These are phyloP conservation scores for Malacoraja senta DNA, from an alignment of 2,797 vertebrate genomes.

Conservation along the genomic window DNA sequence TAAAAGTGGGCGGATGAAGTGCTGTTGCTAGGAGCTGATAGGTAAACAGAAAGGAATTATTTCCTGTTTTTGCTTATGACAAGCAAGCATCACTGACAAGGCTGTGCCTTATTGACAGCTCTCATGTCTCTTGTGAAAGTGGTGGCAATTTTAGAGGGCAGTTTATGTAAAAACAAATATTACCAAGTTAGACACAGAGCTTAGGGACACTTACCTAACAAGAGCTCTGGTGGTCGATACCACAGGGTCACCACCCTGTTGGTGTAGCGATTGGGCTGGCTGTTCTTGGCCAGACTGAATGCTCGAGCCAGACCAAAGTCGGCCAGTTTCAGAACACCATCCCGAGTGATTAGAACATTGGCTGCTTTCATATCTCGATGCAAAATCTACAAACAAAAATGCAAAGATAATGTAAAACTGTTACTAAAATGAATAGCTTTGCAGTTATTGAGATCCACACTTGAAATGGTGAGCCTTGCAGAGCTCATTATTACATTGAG, in stretches of 20 bases:
- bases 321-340: slow-evolving; percentile 87
- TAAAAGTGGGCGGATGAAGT: not conserved
- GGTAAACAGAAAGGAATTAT: no score
- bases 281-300: slow-evolving; percentile 94
- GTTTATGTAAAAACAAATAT: no score
- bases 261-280: slow-evolving; percentile 94
- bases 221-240: slow-evolving; percentile 90
- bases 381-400: slow-evolving; percentile 68
- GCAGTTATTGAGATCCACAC: not conserved
- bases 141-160: no score
- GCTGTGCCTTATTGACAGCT: no score
- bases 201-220: slow-evolving; percentile 66
- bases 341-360: slow-evolving; percentile 89
- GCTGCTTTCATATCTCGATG: slow-evolving; percentile 97
- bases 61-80: no score
- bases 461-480: not conserved
- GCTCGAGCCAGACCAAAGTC: slow-evolving; percentile 92
- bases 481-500: not conserved
- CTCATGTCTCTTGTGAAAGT: no score
- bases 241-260: slow-evolving; percentile 94
- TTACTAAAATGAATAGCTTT: not conserved
- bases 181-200: not conserved
- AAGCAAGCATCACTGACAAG: no score
- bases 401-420: not conserved
- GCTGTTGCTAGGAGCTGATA: not conserved